phyloP scores from a whole-genome alignment of 2,113 vertebrate genomes.

The Myotis lucifugus region DNA sequence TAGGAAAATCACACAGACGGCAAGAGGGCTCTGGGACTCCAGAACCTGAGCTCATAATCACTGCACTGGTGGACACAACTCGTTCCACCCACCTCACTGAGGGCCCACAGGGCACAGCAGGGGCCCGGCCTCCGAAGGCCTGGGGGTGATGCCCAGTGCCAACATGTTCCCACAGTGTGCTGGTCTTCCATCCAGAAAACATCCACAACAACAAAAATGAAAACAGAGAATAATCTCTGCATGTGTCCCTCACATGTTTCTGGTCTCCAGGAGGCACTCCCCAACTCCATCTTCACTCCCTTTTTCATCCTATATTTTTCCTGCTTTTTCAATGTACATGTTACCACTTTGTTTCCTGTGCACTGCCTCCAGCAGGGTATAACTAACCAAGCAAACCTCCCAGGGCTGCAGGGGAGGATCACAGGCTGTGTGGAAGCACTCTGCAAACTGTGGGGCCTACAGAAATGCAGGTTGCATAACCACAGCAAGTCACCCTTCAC shows the following conservation, averaged over 20 bases:
- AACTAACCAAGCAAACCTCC: conserved; percentile 51
- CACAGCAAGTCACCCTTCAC: conserved; percentile 11
- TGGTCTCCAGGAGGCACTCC: neutral
- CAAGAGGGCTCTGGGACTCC: neutral
- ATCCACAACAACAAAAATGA: neutral
- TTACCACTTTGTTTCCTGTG: conserved; percentile 57
- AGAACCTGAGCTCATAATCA: neutral
- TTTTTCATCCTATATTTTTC: conserved; percentile 18
- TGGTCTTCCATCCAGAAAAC: neutral
- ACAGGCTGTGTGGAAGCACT: neutral
- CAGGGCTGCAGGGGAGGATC: neutral
- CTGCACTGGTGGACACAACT: neutral
- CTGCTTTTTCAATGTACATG: conserved; percentile 18
- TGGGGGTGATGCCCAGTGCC: neutral
- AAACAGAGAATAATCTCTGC: neutral
- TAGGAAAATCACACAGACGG: neutral
- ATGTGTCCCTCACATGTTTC: neutral
- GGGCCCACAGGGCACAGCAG: neutral
- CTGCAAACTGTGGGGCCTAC: conserved; percentile 44
- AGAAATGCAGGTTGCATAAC: conserved; percentile 60
- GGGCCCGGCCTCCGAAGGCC: neutral
- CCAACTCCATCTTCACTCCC: neutral
- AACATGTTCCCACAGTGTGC: neutral
- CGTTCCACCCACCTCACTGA: neutral
- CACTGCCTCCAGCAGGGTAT: conserved; percentile 22